These are phyloP conservation scores for Horisme vitalbata DNA, from an alignment of 2,888 invertebrate genomes.

Conservation along the genomic window DNA sequence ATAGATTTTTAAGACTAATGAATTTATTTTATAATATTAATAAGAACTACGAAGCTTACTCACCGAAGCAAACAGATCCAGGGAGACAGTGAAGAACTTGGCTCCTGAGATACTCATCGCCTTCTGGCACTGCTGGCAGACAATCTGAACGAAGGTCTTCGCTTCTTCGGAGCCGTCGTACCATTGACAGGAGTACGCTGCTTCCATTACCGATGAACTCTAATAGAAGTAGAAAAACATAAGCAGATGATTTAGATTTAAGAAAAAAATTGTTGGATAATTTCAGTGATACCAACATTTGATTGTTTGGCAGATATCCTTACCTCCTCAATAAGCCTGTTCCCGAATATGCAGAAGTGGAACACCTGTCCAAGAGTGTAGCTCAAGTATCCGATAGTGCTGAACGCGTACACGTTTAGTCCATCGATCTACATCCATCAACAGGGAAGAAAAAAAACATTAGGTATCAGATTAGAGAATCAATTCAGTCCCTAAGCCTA, in stretches of 20 bases:
- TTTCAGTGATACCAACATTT: no score
- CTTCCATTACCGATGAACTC: conserved; percentile 96
- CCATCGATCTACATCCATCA: conserved; percentile 88
- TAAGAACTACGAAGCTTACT: no score
- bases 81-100: conserved; percentile 93
- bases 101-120: conserved; percentile 95
- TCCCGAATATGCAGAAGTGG: conserved; percentile 93
- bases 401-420: conserved; percentile 89
- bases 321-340: conserved; percentile 93
- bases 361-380: conserved; percentile 94
- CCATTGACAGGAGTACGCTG: conserved; percentile 95
- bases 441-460: no score
- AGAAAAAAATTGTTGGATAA: no score
- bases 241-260: no score
- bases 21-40: no score
- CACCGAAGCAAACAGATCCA: conserved; percentile 94
- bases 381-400: conserved; percentile 89
- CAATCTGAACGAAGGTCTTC: conserved; percentile 95
- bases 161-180: conserved; percentile 95
- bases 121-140: conserved; percentile 95
- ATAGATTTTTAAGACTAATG: no score
- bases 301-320: conserved; percentile 13
- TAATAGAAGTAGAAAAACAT: conserved; percentile 44
- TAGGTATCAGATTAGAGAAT: no score
- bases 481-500: no score